A percentile compares a stretch with the other conserved stretches of the same genome.
phyloP scores from a whole-genome alignment of 1,140 invertebrate species.

The Linepithema humile region DNA sequence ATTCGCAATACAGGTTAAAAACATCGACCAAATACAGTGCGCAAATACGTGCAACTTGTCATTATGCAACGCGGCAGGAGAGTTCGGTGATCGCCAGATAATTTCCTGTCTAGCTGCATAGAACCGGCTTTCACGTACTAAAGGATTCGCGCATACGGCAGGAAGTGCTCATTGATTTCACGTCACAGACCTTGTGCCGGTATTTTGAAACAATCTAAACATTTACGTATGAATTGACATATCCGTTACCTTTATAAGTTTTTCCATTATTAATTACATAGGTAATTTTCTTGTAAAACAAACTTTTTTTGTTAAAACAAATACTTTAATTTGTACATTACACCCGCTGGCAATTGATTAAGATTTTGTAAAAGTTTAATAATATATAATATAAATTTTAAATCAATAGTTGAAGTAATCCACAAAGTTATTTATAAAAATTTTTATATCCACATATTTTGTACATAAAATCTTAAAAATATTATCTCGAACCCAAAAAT shows the following conservation, averaged over 20 bases:
- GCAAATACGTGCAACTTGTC: constrained; percentile 63
- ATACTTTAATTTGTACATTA: not conserved
- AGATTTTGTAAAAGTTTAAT: not conserved
- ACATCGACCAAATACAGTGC: constrained; percentile 64
- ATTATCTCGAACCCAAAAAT: too few relatives aligned
- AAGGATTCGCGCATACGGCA: constrained; percentile 5
- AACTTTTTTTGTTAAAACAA: not conserved
- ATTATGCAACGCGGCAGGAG: constrained; percentile 43
- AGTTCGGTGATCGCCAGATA: constrained; percentile 56
- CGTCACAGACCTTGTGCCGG: constrained; percentile 26
- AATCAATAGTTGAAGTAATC: not conserved
- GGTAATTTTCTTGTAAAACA: not conserved
- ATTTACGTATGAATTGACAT: constrained; percentile 41
- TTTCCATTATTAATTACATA: not conserved
- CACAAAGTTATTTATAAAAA: not conserved
- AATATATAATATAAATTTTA: not conserved
- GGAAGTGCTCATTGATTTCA: not conserved
- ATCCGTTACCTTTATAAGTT: not conserved
- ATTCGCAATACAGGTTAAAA: constrained; percentile 1
- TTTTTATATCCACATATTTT: not conserved
- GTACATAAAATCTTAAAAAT: not conserved
- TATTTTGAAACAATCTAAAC: constrained; percentile 33
- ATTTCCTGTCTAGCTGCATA: constrained; percentile 66
- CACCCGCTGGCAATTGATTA: not conserved
- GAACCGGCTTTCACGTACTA: constrained; percentile 36